A percentile compares a stretch with the other conserved stretches of the same genome.
Evolutionary conservation across 2,797 vertebrate species (phyloP).

Genomic region (Lepus oiostolus): DNA sequence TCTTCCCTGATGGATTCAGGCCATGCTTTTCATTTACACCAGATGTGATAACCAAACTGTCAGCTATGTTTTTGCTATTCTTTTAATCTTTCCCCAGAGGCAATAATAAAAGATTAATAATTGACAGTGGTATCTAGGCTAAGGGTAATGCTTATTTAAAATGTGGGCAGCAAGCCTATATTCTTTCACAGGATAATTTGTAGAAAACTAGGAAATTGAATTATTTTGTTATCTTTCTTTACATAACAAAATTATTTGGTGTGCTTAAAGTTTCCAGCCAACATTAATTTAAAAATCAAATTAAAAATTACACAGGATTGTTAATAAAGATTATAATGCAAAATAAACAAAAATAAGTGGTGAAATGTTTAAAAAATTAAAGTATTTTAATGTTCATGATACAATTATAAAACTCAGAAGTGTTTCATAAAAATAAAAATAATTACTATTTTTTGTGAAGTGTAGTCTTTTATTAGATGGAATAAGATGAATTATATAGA

Average conservation of each 20-base stretch:
- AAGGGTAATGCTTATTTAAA: slow-evolving; percentile 90
- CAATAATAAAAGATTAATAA: slow-evolving; percentile 94
- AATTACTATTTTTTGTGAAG: neutral
- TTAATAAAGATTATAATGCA: slow-evolving; percentile 71
- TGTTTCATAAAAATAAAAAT: neutral
- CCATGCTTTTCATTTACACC: slow-evolving; percentile 97
- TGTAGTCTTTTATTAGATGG: neutral
- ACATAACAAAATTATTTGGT: slow-evolving; percentile 93
- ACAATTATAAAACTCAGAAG: neutral
- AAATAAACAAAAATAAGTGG: slow-evolving; percentile 4
- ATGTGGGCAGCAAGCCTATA: slow-evolving; percentile 90
- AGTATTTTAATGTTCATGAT: neutral
- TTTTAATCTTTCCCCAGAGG: slow-evolving; percentile 96
- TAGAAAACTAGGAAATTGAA: slow-evolving; percentile 91
- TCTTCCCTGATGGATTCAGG: slow-evolving; percentile 96
- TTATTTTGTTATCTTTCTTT: slow-evolving; percentile 94
- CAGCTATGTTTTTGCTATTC: slow-evolving; percentile 93
- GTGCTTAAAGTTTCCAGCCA: slow-evolving; percentile 91
- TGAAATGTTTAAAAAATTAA: neutral
- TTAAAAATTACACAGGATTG: slow-evolving; percentile 62
- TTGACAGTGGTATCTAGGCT: slow-evolving; percentile 86
- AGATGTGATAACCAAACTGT: slow-evolving; percentile 97
- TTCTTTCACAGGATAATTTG: slow-evolving; percentile 92
- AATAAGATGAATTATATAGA: neutral
- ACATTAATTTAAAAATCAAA: slow-evolving; percentile 88